These are phyloP conservation scores for Forpus xanthops DNA, from an alignment of 2,797 vertebrate genomes.

Conservation along the genomic window DNA sequence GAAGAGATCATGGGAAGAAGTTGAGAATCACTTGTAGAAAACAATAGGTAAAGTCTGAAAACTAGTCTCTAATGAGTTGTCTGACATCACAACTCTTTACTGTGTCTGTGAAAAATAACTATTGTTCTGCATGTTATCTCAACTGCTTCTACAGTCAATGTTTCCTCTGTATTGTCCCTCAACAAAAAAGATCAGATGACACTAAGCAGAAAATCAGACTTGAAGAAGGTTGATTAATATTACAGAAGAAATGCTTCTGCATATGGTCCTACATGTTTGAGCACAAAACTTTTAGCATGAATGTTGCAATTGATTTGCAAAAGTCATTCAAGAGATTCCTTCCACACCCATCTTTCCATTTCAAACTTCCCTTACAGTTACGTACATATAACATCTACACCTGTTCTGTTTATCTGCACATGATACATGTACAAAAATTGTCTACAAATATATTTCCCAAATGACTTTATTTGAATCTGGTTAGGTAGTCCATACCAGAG, in stretches of 20 bases:
- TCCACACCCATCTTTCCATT: background rate
- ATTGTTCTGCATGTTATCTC: background rate
- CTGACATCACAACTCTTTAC: background rate
- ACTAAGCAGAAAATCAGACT: background rate
- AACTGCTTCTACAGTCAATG: background rate
- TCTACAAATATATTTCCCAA: background rate
- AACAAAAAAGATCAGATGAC: background rate
- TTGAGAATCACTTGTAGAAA: background rate
- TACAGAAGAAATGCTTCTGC: background rate
- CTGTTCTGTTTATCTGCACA: background rate
- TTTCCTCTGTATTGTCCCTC: background rate
- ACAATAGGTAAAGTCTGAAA: background rate
- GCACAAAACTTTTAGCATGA: background rate
- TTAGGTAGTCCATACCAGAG: background rate
- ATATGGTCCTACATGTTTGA: background rate
- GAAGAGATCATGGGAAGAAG: background rate
- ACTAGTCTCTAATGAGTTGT: background rate
- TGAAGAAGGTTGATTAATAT: background rate
- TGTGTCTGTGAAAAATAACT: background rate
- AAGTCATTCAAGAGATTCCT: background rate
- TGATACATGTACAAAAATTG: background rate
- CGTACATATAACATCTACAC: accelerated
- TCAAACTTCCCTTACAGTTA: background rate
- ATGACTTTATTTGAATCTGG: background rate
- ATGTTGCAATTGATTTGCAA: background rate